Evolutionary conservation across 2,888 invertebrate genomes (phyloP), one percentile per base, ranked within the genome.

Genomic region (Tetragonula carbonaria): DNA sequence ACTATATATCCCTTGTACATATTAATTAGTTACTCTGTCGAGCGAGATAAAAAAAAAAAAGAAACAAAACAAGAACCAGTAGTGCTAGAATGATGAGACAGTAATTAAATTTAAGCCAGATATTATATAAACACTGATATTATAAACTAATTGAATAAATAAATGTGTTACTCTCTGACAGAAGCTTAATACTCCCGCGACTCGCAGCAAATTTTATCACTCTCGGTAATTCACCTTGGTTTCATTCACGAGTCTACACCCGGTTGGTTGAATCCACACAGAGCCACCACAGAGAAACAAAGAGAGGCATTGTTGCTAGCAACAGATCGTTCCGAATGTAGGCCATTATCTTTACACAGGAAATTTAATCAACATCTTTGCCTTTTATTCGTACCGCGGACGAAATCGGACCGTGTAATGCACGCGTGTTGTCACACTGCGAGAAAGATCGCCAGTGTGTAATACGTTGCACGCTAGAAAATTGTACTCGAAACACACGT

Each of bases 321-420:
- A 72, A 67, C 68, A 67, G 57, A 63, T 83, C 74, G 72, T 55
- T 78, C 72, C 78, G 65, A 83, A 79, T 79, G 73, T 78, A 75
- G 68, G 63, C 78, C 62, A 78, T 82, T 84, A 84, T 82, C 84
- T 82, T 78, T 57, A 14, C 70, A 70, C 82, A 82, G 84, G 82
- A 84, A 84, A 78, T 84, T 84, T 78, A 84, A 84, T 84, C 82
- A 78, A 71, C 77, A 78, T 82, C 71, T 78, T 84, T 78, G 57
- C 16, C 74, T 82, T 84, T 82, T 84, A 77, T 82, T 77, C 77
- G 67, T 71, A 53, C 66, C 71, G 70, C 55, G 82, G 73, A 67
- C 78, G 72, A 75, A 84, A 84, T 78, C 74, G 38, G 66, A 67
- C 67, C 78, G 82, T 68, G 73, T 70, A 72, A 76, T 57, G 68